Base-by-base conservation (phyloP, 1,140 invertebrate genomes). In the Sycobia sp. region DNA sequence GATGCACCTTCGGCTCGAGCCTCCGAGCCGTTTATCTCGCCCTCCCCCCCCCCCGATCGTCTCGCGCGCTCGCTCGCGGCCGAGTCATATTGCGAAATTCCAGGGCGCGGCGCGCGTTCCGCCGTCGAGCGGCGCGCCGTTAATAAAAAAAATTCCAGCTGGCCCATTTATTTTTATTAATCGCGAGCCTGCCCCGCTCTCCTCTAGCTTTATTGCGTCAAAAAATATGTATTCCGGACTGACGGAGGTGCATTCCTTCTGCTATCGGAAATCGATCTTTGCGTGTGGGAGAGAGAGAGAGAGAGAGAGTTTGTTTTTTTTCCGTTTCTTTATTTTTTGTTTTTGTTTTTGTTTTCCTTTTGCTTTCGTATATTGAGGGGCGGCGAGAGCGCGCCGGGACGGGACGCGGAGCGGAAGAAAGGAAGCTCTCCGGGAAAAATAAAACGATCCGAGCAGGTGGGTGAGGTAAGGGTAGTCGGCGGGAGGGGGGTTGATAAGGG, bases 121-220 rank as follows among this genome's bases (percentile, higher is more conserved):
- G 32, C n/a, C n/a, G n/a, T n/a, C n/a, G n/a, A n/a, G n/a, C n/a
- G n/a, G n/a, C n/a, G n/a, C n/a, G n/a, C n/a, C n/a, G n/a, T n/a
- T n/a, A n/a, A n/a, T n/a, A 11, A 11, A 14, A 16, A 27, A 63
- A 56, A 63, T 49, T 49, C 60, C 36, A 18, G 29, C 23, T 57
- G 61, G 57, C 43, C 61, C 46, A 63, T 22, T 56, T 63, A 56
- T 62, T 57, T 64, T 58, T 43, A 64, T 56, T 63, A 50, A 64
- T 64, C 25, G 18, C 36, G 25, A 20, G 46, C 23, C 4, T 11
- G 13, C 3, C 11, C 5, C 36, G 13, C 36, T 1, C 27, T 11
- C 1, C 47, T 14, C 1, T 14, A 11, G 25, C 47, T 41, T 47
- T 38, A 47, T 54, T 54, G 9, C 41, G 50, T 25, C 13, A 18